A percentile compares a stretch with the other conserved stretches of the same genome.
These are phyloP conservation scores for Oreochromis mossambicus DNA, from an alignment of 2,797 vertebrate species.

Conservation along the genomic window DNA sequence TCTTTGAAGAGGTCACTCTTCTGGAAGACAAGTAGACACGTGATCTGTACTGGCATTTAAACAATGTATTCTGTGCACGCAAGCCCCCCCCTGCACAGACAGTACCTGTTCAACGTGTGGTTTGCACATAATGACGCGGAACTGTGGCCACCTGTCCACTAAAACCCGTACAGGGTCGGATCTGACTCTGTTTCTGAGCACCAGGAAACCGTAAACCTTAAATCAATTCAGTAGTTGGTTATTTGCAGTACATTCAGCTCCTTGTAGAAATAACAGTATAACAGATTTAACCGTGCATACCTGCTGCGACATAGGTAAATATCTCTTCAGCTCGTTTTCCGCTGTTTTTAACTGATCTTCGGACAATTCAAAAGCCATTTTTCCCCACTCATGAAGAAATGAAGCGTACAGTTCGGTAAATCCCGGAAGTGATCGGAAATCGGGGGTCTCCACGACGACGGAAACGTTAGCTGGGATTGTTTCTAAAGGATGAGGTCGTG, in stretches of 20 bases:
- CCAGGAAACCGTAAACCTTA: constrained; percentile 50
- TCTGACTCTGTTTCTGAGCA: constrained; percentile 19
- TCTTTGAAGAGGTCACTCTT: constrained; percentile 38
- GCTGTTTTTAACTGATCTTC: constrained; percentile 18
- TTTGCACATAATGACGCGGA: constrained; percentile 45
- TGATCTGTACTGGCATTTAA: not conserved
- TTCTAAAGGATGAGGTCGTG: accelerated
- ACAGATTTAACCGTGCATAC: not conserved
- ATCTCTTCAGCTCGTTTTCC: not conserved
- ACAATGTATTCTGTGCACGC: not conserved
- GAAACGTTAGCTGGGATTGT: accelerated
- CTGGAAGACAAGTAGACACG: not conserved
- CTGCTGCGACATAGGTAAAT: constrained; percentile 19
- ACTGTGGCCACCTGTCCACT: constrained; percentile 61
- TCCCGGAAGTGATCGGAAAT: accelerated
- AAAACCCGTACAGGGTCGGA: constrained; percentile 23
- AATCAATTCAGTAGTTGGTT: not conserved
- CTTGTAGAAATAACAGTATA: not conserved
- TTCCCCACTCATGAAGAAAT: accelerated
- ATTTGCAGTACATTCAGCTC: not conserved
- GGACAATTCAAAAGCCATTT: constrained; percentile 16
- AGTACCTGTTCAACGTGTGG: constrained; percentile 6
- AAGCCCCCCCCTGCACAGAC: not conserved
- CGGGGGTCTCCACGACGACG: not conserved
- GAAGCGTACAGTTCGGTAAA: not conserved